Conservation (phyloP, 2,888 invertebrate genomes). For the Cyaniris semiargus region DNA sequence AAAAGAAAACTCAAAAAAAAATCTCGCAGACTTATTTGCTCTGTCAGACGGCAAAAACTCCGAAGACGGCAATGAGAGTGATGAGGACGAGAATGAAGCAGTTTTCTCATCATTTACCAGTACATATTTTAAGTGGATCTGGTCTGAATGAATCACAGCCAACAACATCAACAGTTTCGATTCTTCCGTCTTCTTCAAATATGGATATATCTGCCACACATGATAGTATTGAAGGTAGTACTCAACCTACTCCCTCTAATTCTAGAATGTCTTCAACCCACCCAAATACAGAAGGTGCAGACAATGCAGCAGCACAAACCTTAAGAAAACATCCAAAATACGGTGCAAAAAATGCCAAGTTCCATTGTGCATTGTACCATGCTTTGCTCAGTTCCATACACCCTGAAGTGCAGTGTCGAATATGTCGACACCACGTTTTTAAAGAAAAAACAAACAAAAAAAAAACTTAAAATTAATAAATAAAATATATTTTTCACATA, state of each 20-base stretch:
- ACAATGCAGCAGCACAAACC: constrained; percentile 30
- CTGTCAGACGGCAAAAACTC: neutral
- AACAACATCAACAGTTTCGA: constrained; percentile 21
- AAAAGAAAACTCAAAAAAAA: too few relatives aligned
- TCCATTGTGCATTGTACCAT: constrained; percentile 34
- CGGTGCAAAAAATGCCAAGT: constrained; percentile 34
- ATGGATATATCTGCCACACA: constrained; percentile 23
- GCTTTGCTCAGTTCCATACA: constrained; percentile 34
- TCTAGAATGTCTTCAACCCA: neutral
- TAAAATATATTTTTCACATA: constrained; percentile 7
- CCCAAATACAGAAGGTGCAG: constrained; percentile 15
- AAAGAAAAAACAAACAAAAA: too few relatives aligned
- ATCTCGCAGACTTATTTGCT: neutral
- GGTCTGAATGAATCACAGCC: constrained; percentile 10
- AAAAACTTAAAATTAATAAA: neutral
- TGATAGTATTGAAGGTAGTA: constrained; percentile 10
- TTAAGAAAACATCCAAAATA: constrained; percentile 29
- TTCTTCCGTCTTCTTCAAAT: constrained; percentile 21
- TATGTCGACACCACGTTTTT: constrained; percentile 19
- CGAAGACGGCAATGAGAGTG: neutral
- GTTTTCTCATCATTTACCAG: constrained; percentile 19
- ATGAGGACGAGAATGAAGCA: constrained; percentile 20
- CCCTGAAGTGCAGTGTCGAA: constrained; percentile 22
- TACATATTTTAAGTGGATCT: constrained; percentile 25
- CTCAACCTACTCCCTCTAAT: neutral